Evolutionary conservation across 2,797 vertebrate species (phyloP).

Genomic region (Phataginus tetradactyla): DNA sequence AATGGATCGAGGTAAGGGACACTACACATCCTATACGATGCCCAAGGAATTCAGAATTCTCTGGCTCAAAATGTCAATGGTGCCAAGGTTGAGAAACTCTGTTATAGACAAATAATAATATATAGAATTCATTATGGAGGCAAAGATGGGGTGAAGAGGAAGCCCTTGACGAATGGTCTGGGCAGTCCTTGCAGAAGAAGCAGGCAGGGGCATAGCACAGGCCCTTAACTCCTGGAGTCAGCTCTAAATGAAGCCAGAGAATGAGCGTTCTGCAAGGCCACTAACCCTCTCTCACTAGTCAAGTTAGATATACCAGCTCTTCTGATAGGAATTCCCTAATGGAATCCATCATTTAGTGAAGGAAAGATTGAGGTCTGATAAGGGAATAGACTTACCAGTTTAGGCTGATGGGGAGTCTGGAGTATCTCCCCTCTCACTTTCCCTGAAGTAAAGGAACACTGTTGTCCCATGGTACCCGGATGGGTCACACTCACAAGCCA

Average conservation of each 20-base stretch:
- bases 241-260: neutral
- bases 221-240: neutral
- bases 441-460: neutral
- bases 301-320: neutral
- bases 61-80: neutral
- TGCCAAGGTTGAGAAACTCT: neutral
- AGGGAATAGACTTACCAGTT: neutral
- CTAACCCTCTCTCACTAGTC: neutral
- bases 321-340: neutral
- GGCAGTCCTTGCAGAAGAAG: neutral
- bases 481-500: neutral
- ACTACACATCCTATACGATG: fast-evolving
- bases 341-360: neutral
- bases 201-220: fast-evolving
- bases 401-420: neutral
- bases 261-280: neutral
- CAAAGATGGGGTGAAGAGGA: no score
- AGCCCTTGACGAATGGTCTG: neutral
- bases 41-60: neutral
- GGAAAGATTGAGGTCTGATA: neutral
- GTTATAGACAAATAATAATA: neutral
- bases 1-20: no score
- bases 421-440: neutral
- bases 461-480: neutral
- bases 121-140: neutral